Conservation (phyloP, 2,888 invertebrate species). For the Tyria jacobaeae region DNA sequence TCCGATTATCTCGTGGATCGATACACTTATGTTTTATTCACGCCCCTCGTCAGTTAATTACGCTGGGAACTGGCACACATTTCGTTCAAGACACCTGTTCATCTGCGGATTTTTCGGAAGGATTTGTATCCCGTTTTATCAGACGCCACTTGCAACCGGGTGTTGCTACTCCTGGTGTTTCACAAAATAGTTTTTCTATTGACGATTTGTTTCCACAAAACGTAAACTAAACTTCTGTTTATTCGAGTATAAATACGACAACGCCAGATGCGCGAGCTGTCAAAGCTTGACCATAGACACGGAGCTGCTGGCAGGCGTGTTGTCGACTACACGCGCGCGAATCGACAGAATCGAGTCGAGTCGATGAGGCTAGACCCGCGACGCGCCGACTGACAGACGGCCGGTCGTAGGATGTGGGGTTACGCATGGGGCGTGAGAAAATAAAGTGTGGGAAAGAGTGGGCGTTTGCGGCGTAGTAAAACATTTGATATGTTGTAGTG, state of each 20-base stretch:
- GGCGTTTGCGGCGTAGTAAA: slow-evolving; percentile 88
- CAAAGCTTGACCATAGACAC: slow-evolving; percentile 81
- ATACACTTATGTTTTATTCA: slow-evolving; percentile 84
- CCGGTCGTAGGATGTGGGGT: slow-evolving; percentile 91
- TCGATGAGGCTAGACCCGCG: slow-evolving; percentile 58
- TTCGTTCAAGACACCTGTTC: slow-evolving; percentile 93
- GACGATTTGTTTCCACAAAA: slow-evolving; percentile 49
- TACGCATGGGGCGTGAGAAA: slow-evolving; percentile 93
- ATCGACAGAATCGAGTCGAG: slow-evolving; percentile 56
- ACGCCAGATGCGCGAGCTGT: slow-evolving; percentile 82
- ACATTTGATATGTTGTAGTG: slow-evolving; percentile 87
- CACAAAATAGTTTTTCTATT: slow-evolving; percentile 21
- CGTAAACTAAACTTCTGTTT: slow-evolving; percentile 69
- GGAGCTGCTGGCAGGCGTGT: slow-evolving; percentile 67
- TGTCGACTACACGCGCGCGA: slow-evolving; percentile 72
- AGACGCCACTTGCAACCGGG: slow-evolving; percentile 21
- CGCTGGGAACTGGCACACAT: slow-evolving; percentile 85
- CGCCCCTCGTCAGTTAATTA: slow-evolving; percentile 82
- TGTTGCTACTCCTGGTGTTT: slow-evolving; percentile 29
- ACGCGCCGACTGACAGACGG: slow-evolving; percentile 72
- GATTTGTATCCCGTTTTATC: slow-evolving; percentile 78
- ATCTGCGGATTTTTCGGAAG: slow-evolving; percentile 89
- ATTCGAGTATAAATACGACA: slow-evolving; percentile 76
- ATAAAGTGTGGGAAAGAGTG: slow-evolving; percentile 94
- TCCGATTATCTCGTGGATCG: slow-evolving; percentile 67